phyloP scores from a whole-genome alignment of 2,888 invertebrate genomes.

The Margaritifera margaritifera region DNA sequence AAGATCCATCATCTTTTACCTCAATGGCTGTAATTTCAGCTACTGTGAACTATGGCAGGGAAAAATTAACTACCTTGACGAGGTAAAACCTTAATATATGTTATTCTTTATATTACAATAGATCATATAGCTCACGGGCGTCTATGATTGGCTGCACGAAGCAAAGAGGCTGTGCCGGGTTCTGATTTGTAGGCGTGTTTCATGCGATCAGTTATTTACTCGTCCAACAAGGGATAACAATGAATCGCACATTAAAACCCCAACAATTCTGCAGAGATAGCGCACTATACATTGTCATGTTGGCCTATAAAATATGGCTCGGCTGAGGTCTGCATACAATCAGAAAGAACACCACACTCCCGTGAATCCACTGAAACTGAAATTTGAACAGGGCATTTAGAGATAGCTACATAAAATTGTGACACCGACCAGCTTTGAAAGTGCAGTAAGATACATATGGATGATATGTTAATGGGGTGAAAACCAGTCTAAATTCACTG shows the following conservation, averaged over 20 bases:
- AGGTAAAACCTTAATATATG: constrained; percentile 29
- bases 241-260: constrained; percentile 14
- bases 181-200: constrained; percentile 1
- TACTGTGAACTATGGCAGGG: constrained; percentile 28
- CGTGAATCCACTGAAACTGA: no score
- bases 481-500: no score
- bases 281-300: no score
- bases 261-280: no score
- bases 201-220: constrained; percentile 7
- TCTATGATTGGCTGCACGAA: constrained; percentile 17
- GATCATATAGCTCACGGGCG: constrained; percentile 22
- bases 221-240: constrained; percentile 27
- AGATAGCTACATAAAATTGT: no score
- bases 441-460: no score
- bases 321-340: no score
- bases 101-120: constrained; percentile 31
- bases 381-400: no score
- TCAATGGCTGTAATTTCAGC: constrained; percentile 24
- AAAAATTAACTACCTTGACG: constrained; percentile 27
- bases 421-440: no score
- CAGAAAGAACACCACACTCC: no score
- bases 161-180: constrained; percentile 4
- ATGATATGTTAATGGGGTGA: no score
- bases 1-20: constrained; percentile 28
- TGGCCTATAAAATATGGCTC: no score